phyloP scores from a whole-genome alignment of 2,113 vertebrate genomes.

The Meriones unguiculatus region DNA sequence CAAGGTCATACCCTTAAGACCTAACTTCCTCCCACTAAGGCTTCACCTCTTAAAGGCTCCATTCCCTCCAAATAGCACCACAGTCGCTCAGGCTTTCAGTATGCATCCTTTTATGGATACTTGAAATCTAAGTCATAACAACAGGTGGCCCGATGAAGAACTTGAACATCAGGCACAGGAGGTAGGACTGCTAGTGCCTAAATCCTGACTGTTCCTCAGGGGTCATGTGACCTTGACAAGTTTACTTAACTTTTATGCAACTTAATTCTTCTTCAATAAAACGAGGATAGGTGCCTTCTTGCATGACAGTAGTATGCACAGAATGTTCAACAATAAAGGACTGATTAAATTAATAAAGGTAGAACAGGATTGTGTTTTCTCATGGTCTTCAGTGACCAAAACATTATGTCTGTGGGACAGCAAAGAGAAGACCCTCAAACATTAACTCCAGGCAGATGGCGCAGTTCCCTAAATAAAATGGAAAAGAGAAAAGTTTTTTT shows the following conservation, averaged over 20 bases:
- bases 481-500: neutral
- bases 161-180: neutral
- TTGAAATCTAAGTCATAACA: neutral
- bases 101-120: neutral
- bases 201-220: neutral
- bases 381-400: neutral
- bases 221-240: neutral
- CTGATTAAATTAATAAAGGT: neutral
- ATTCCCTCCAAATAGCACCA: neutral
- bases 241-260: neutral
- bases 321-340: conserved; percentile 29
- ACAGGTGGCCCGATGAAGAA: neutral
- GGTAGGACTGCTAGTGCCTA: neutral
- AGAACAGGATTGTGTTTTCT: neutral
- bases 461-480: neutral
- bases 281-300: neutral
- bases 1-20: neutral
- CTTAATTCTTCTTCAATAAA: conserved; percentile 21
- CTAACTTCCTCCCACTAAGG: neutral
- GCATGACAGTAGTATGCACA: neutral
- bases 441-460: neutral
- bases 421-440: neutral
- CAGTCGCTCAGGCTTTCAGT: neutral
- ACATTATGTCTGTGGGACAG: neutral
- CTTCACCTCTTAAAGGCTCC: neutral